Evolutionary conservation across 2,113 vertebrate genomes (phyloP), one percentile per base, ranked within the genome.

Genomic region (Sturnira hondurensis): DNA sequence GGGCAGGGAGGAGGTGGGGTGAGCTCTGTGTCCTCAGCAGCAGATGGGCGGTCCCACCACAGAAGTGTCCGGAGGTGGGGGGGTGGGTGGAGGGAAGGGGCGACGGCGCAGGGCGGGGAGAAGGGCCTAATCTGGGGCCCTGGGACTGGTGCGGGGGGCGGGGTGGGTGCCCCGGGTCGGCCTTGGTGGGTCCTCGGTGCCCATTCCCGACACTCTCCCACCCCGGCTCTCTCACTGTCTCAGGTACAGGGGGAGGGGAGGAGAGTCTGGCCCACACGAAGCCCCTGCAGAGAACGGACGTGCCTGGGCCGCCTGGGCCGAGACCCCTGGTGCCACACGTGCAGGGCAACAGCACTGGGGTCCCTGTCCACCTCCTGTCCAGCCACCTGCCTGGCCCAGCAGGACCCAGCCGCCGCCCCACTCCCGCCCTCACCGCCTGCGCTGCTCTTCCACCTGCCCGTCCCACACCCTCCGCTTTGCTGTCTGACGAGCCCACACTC

Each of bases 341-440:
- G 6, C 41, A 7, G 63, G 20, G 47, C 43, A 2, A 10, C 8
- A 2, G 73, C 17, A 5, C 0, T 13, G 41, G 9, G 41, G 31
- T 17, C 5, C 7, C 1, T 2, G 45, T 61, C 28, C 20, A 4
- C 36, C 52, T 52, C 19, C 3, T 0, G 2, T 3, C 17, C n/a
- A 10, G 71, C 17, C 3, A 2, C 41, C 14, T 77, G n/a, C 26
- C 14, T 28, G 22, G 56, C 7, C 78, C 50, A 33, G 36, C 26
- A 0, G 31, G 36, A 17, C 10, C 4, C 33, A n/a, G 12, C 31
- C 4, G 24, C n/a, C n/a, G 14, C 2, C n/a, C 24, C 7, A 3
- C 31, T 12, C 2, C 4, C 6, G 0, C 1, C 5, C n/a, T 9
- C 8, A 17, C 13, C 2, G 0, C 43, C 61, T 16, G 33, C 2